A percentile compares a stretch with the other conserved stretches of the same genome.
phyloP scores from a whole-genome alignment of 2,888 invertebrate species.

The Drosophila seclusa region DNA sequence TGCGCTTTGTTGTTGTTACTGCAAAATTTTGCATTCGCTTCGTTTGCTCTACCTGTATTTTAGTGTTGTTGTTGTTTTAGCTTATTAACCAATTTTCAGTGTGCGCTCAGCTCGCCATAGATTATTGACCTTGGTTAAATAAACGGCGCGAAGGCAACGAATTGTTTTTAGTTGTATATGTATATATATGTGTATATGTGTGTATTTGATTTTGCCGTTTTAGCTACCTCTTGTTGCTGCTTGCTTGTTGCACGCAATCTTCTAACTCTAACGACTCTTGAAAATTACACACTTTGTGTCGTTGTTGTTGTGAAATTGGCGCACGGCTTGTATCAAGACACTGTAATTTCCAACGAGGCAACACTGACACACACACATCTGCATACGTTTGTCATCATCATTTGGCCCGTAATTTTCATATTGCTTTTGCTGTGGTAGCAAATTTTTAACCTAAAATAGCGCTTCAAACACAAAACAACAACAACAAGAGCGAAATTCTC shows the following conservation, averaged over 20 bases:
- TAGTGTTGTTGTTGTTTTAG: conserved; percentile 17
- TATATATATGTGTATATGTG: not conserved
- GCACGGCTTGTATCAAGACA: conserved; percentile 24
- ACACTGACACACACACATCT: not conserved
- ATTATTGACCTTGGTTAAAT: conserved; percentile 77
- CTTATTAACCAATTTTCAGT: conserved; percentile 60
- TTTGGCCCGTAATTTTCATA: conserved; percentile 46
- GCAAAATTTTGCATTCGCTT: conserved; percentile 71
- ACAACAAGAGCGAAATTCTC: conserved; percentile 36
- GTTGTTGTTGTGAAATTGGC: conserved; percentile 39
- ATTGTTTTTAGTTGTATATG: not conserved
- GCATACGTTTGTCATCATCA: conserved; percentile 21
- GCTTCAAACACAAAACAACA: conserved; percentile 57
- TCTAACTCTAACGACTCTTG: conserved; percentile 17
- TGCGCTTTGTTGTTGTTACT: conserved; percentile 63
- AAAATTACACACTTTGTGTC: conserved; percentile 31
- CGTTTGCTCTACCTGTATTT: conserved; percentile 55
- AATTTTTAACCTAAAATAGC: conserved; percentile 77
- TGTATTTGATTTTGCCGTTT: conserved; percentile 38
- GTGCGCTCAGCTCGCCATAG: conserved; percentile 52
- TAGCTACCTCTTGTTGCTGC: conserved; percentile 44
- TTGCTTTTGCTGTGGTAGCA: conserved; percentile 53
- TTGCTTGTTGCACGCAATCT: conserved; percentile 36
- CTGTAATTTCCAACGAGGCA: conserved; percentile 25
- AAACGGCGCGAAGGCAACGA: conserved; percentile 9